phyloP scores from a whole-genome alignment of 2,888 invertebrate genomes.

The Troides aeacus region DNA sequence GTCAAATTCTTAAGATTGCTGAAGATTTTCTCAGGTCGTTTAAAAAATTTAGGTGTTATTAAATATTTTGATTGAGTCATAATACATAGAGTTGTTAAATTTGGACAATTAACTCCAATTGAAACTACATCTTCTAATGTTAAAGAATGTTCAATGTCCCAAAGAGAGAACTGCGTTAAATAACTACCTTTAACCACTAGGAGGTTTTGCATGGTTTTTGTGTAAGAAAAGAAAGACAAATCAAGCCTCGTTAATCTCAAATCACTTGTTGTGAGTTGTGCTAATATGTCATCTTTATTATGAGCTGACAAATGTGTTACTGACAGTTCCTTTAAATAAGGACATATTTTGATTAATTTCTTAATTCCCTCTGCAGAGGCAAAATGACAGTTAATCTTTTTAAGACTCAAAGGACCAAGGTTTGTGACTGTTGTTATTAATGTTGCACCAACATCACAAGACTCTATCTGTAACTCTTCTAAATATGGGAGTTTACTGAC shows the following conservation, averaged over 20 bases:
- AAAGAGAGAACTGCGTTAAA: constrained; percentile 70
- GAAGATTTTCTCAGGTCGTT: constrained; percentile 57
- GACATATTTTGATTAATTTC: constrained; percentile 69
- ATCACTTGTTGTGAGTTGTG: constrained; percentile 63
- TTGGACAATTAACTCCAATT: constrained; percentile 67
- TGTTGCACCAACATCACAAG: constrained; percentile 74
- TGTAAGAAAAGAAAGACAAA: constrained; percentile 71
- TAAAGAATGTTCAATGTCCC: constrained; percentile 70
- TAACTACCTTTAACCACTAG: constrained; percentile 63
- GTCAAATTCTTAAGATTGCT: constrained; percentile 59
- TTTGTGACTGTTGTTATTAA: constrained; percentile 59
- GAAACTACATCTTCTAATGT: constrained; percentile 62
- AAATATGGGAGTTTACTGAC: constrained; percentile 64
- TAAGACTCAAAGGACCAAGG: constrained; percentile 65
- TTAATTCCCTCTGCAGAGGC: constrained; percentile 68
- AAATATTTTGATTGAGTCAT: constrained; percentile 69
- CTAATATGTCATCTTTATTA: constrained; percentile 68
- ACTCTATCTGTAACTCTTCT: constrained; percentile 71
- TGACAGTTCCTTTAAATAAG: constrained; percentile 63
- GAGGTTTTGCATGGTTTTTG: constrained; percentile 62
- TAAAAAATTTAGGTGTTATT: constrained; percentile 58
- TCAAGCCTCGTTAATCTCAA: constrained; percentile 60
- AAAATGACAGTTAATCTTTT: constrained; percentile 72
- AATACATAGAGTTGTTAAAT: constrained; percentile 62
- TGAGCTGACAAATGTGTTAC: constrained; percentile 69